phyloP scores from a whole-genome alignment of 2,113 vertebrate species.

The Petrocephalus microphthalmus region DNA sequence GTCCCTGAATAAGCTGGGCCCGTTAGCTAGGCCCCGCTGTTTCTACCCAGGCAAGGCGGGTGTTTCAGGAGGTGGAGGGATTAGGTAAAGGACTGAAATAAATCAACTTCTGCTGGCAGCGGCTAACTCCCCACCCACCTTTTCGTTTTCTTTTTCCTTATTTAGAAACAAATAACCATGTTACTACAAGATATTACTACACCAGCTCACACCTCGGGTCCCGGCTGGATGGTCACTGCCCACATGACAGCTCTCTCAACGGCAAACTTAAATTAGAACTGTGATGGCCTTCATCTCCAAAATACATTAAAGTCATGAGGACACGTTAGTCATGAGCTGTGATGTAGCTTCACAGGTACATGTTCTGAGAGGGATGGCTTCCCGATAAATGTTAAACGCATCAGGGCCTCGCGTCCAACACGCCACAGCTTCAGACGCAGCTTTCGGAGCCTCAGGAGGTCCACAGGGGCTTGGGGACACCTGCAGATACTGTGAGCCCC shows the following conservation, averaged over 20 bases:
- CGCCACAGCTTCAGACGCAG: not conserved
- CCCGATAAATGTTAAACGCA: not conserved
- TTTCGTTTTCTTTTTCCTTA: not conserved
- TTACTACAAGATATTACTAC: not conserved
- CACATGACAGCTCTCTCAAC: not conserved
- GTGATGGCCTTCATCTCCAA: not conserved
- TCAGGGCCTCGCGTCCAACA: not conserved
- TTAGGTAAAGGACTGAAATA: not conserved
- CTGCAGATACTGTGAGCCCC: not conserved
- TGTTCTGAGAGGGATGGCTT: not conserved
- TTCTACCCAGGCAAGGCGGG: not conserved
- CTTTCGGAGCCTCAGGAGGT: not conserved
- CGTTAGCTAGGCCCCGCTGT: not conserved
- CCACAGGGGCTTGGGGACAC: not conserved
- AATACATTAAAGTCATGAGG: not conserved
- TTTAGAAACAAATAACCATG: slow-evolving; percentile 10
- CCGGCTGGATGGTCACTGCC: not conserved
- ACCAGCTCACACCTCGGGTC: not conserved
- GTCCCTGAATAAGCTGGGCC: not conserved
- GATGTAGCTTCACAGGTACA: not conserved
- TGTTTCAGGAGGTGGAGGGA: not conserved
- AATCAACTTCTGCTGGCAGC: not conserved
- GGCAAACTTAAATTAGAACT: not conserved
- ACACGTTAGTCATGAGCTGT: not conserved
- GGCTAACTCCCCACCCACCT: slow-evolving; percentile 3